phyloP scores from a whole-genome alignment of 2,113 vertebrate species.

The Phrynosoma blainvillii region DNA sequence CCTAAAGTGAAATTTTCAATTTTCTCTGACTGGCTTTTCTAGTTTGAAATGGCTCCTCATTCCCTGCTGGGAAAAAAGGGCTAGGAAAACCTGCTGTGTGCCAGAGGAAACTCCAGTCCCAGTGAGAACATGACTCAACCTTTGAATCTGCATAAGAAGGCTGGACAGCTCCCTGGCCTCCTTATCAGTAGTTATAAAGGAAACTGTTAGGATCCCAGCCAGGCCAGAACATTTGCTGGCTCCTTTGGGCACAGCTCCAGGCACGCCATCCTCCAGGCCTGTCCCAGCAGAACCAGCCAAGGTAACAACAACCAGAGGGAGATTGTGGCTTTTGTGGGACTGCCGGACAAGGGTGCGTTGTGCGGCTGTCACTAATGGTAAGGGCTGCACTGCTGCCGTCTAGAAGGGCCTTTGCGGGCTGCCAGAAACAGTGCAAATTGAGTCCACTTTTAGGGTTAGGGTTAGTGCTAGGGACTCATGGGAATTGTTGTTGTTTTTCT shows the following conservation, averaged over 20 bases:
- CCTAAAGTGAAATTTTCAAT: background rate
- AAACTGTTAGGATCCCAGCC: background rate
- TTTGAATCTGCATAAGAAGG: slow-evolving; percentile 47
- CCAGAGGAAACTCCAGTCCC: slow-evolving; percentile 44
- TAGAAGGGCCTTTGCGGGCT: too few relatives aligned
- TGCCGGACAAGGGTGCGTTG: background rate
- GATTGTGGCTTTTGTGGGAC: too few relatives aligned
- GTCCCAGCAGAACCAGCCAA: background rate
- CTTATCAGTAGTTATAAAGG: slow-evolving; percentile 14
- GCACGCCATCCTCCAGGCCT: background rate
- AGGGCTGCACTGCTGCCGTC: too few relatives aligned
- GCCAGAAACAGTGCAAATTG: too few relatives aligned
- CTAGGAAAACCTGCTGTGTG: slow-evolving; percentile 35
- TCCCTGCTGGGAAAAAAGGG: slow-evolving; percentile 54
- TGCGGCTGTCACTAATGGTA: too few relatives aligned
- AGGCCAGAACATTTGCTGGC: background rate
- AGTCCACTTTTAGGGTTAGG: too few relatives aligned
- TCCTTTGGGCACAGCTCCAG: background rate
- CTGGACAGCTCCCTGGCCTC: slow-evolving; percentile 50
- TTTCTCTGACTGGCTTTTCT: background rate
- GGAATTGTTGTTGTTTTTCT: too few relatives aligned
- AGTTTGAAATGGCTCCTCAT: slow-evolving; percentile 5
- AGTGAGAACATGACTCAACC: slow-evolving; percentile 40
- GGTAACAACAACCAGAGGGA: slow-evolving; percentile 25
- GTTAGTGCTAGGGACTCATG: too few relatives aligned